phyloP scores from a whole-genome alignment of 2,888 invertebrate species.

The Ptychoptera contaminata region DNA sequence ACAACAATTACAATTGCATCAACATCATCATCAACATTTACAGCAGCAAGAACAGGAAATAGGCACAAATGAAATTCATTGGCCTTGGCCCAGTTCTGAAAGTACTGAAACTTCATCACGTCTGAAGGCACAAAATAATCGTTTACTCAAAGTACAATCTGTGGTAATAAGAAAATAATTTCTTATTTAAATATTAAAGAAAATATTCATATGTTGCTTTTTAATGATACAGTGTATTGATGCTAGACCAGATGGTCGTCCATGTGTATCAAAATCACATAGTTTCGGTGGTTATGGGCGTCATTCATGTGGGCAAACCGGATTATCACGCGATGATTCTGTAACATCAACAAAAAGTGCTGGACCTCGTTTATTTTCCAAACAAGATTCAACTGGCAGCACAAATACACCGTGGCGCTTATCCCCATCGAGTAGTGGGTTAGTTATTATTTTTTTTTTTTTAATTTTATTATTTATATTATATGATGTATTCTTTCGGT shows the following conservation, averaged over 20 bases:
- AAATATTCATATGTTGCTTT: not conserved
- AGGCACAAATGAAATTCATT: conserved; percentile 14
- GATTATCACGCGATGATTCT: conserved; percentile 43
- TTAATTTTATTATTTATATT: not conserved
- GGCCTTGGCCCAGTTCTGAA: conserved; percentile 39
- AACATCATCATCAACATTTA: no score
- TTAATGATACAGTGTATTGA: conserved; percentile 18
- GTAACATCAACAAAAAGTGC: conserved; percentile 46
- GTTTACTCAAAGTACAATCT: conserved; percentile 26
- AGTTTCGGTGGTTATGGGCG: conserved; percentile 75
- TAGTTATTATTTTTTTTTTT: conserved; percentile 14
- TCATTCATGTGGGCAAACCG: conserved; percentile 19
- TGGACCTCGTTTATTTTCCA: conserved; percentile 47
- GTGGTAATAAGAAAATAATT: conserved; percentile 14
- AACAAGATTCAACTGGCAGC: conserved; percentile 39
- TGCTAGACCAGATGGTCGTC: conserved; percentile 26
- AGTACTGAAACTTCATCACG: conserved; percentile 20
- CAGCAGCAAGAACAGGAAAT: conserved; percentile 7
- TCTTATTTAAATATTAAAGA: not conserved
- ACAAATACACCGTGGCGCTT: conserved; percentile 28
- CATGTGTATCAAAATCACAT: conserved; percentile 63
- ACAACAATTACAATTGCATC: no score
- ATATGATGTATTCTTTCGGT: not conserved
- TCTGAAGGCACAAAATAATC: conserved; percentile 19
- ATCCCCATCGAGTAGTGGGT: conserved; percentile 32